Base-by-base conservation (phyloP, 2,888 invertebrate species). In the Invenusta paracnida region DNA sequence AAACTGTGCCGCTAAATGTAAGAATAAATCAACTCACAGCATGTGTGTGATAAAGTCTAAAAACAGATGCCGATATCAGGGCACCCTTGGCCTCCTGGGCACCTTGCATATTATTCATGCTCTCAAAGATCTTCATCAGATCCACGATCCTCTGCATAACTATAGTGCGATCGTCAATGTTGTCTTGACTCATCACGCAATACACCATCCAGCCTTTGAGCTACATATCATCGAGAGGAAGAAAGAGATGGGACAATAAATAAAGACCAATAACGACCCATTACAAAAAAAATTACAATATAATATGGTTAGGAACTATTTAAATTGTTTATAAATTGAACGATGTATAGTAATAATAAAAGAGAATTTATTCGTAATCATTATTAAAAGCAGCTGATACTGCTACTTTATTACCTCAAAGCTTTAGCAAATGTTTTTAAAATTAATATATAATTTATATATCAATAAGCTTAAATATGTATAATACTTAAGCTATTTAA, bases 21-120 rank as follows among this genome's bases (percentile, higher is more conserved):
- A n/a, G n/a, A n/a, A n/a, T n/a, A n/a, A n/a, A n/a, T n/a, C n/a
- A 67, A 89, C 89, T 89, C 87, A 91, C 91, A 88, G 89, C 90
- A 87, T 90, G 91, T 82, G 97, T 97, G 90, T 94, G 94, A 89
- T 94, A 94, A 84, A 99, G 93, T 30, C 99, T 93, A 92, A 95
- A 95, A 82, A 99, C 96, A 85, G 97, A 95, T 17, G 98, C 96
- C 66, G 96, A 96, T 85, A 94, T 95, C 92, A 96, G 94, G 31
- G 98, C 98, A 86, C 96, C 95, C 83, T 95, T 95, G 86, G 97
- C 95, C 48, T 97, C 97, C 86, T 98, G 93, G 85, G 98, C 96
- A 0, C 97, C 99, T 92, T 97, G 98, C 92, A 99, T 98, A 93
- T 99, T 99, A 93, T 99, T 99, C 87, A 98, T 93, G 91, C 98